Evolutionary conservation across 1,140 invertebrate species (phyloP), one percentile per base, ranked within the genome.

Genomic region (Diploscapter pachys): DNA sequence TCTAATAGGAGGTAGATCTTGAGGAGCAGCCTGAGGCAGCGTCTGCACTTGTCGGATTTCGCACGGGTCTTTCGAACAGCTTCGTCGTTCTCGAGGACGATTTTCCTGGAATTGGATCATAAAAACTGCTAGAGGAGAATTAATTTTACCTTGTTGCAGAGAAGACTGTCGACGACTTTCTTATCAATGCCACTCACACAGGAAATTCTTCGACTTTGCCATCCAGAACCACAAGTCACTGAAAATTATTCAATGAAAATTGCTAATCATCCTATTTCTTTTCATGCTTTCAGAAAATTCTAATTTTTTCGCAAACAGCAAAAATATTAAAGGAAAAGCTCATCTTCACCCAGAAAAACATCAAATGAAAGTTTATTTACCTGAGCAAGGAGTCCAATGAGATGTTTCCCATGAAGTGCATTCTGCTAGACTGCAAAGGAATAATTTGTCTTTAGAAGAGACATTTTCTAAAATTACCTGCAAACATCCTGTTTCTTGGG

Each of bases 381-480:
- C 31, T 31, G 31, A 31, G 31, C 81, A 81, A 8, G 77, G 31
- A 4, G 73, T 67, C 82, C 82, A 84, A 50, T 71, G 56, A 57
- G 65, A 67, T 13, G 72, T 50, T n/a, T 80, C 67, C 82, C 82
- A 83, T 54, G 54, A 6, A n/a, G 82, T 67, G 54, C 82, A 83
- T 31, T 31, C 31, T 31, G 31, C 31, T 31, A 31, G 31, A 31
- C 31, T 31, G 31, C 31, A 31, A 31, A 31, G 31, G 1, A 31
- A 31, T 31, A 31, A 31, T 31, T 31, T 31, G 31, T 31, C 31
- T 31, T 31, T 1, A 31, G 31, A 31, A 31, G 31, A n/a, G n/a
- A n/a, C 31, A 31, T 1, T 31, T 31, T 31, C 31, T 31, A 31
- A 59, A 59, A 11, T 59, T 59, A 55, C 53, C 59, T 65, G 56